Conservation (phyloP, 1,140 invertebrate species). For the Plutomurus gul region DNA sequence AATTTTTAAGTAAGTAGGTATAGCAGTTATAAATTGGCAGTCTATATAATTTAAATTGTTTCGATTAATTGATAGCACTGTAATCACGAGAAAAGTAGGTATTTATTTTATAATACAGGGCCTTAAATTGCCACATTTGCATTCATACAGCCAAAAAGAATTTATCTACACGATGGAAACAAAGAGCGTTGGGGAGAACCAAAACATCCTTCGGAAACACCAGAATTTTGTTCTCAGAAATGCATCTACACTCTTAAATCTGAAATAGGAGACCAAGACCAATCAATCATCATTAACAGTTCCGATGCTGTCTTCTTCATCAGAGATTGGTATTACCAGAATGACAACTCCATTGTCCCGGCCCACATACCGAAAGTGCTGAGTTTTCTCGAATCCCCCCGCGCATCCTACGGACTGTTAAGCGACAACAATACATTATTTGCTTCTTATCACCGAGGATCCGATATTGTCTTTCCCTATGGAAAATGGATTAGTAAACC, state of each 20-base stretch:
- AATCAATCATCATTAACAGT: not conserved
- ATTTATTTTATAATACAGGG: too few relatives aligned
- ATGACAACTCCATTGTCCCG: not conserved
- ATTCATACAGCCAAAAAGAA: too few relatives aligned
- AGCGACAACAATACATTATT: not conserved
- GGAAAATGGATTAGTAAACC: constrained; percentile 27
- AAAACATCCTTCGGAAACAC: too few relatives aligned
- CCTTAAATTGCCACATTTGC: too few relatives aligned
- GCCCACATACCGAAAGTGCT: not conserved
- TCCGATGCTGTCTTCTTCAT: not conserved
- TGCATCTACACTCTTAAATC: too few relatives aligned
- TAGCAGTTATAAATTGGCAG: too few relatives aligned
- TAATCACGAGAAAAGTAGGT: too few relatives aligned
- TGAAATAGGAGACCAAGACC: not conserved
- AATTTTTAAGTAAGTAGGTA: too few relatives aligned
- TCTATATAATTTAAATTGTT: too few relatives aligned
- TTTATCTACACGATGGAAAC: too few relatives aligned
- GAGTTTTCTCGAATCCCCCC: not conserved
- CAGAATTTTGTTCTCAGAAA: not conserved
- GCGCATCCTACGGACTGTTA: not conserved
- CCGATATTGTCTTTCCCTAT: constrained; percentile 33
- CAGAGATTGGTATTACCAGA: not conserved
- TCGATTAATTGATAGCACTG: too few relatives aligned
- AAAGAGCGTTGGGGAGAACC: too few relatives aligned
- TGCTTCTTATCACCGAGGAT: not conserved